Evolutionary conservation across 2,113 vertebrate genomes (phyloP).

Genomic region (Stegastes partitus): DNA sequence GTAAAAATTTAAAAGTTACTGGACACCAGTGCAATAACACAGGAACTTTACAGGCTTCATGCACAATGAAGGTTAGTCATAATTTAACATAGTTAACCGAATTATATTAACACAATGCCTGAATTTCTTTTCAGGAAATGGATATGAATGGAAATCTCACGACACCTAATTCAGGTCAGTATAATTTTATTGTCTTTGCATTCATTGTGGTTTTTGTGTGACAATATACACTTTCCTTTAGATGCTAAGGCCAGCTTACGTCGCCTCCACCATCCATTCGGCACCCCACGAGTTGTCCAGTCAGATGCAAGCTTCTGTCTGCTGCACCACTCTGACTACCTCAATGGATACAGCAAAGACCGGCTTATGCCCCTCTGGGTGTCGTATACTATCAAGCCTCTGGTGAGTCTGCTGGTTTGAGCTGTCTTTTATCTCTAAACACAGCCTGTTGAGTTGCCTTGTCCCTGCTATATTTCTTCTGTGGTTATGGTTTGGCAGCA

Average conservation of each 20-base stretch:
- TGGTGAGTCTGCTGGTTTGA: constrained; percentile 71
- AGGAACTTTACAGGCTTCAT: neutral
- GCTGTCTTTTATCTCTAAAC: constrained; percentile 60
- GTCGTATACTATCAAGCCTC: constrained; percentile 77
- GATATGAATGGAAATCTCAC: constrained; percentile 62
- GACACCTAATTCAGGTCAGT: constrained; percentile 66
- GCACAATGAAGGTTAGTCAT: neutral
- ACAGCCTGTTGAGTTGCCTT: constrained; percentile 29
- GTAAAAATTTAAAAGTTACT: too few relatives aligned
- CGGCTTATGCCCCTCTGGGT: constrained; percentile 85
- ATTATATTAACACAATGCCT: constrained; percentile 1
- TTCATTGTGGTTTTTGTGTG: neutral
- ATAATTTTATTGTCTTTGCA: neutral
- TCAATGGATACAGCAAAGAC: constrained; percentile 83
- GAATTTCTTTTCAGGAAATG: constrained; percentile 63
- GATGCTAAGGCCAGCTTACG: constrained; percentile 35
- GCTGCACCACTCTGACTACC: constrained; percentile 76
- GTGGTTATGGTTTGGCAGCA: constrained; percentile 47
- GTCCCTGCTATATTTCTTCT: constrained; percentile 38
- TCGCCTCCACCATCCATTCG: constrained; percentile 81
- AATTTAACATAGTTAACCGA: neutral
- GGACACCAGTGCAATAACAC: neutral
- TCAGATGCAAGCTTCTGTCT: constrained; percentile 74
- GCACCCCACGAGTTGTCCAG: constrained; percentile 78
- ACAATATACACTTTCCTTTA: neutral